A percentile compares a stretch with the other conserved stretches of the same genome.
phyloP scores from a whole-genome alignment of 2,888 invertebrate species.

The Phragmatobia fuliginosa region DNA sequence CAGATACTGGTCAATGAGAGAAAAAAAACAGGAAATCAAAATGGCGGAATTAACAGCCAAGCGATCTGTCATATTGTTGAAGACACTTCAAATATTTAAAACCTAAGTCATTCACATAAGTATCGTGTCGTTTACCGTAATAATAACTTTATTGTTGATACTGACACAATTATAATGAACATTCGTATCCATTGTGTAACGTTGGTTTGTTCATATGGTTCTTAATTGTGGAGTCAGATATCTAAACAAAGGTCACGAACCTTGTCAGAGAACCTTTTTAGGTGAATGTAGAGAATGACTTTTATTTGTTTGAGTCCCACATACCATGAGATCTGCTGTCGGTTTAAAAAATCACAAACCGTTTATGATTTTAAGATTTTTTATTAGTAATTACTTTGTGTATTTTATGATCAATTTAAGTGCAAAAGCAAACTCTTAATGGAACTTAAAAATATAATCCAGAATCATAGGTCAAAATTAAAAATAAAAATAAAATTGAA shows the following conservation, averaged over 20 bases:
- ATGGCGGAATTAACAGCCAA: neutral
- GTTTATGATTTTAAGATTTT: neutral
- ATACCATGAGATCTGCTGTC: neutral
- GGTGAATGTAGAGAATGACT: neutral
- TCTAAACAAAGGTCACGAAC: slow-evolving; percentile 34
- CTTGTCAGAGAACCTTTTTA: slow-evolving; percentile 28
- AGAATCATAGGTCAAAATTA: neutral
- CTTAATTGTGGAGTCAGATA: slow-evolving; percentile 40
- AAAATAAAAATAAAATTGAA: neutral
- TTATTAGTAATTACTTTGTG: too few species aligned
- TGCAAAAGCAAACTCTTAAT: neutral
- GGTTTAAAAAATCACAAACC: neutral
- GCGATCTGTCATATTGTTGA: neutral
- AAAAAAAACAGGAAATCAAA: neutral
- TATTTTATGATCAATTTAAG: neutral
- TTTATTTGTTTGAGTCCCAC: neutral
- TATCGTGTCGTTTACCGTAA: slow-evolving; percentile 26
- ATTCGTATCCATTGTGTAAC: slow-evolving; percentile 34
- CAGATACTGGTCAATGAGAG: neutral
- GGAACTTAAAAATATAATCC: neutral
- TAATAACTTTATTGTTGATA: slow-evolving; percentile 43
- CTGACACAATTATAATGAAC: slow-evolving; percentile 38
- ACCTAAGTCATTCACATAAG: neutral
- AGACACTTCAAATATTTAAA: neutral
- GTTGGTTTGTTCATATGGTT: slow-evolving; percentile 43